phyloP scores from a whole-genome alignment of 2,888 invertebrate species.

The Tetropium fuscum region DNA sequence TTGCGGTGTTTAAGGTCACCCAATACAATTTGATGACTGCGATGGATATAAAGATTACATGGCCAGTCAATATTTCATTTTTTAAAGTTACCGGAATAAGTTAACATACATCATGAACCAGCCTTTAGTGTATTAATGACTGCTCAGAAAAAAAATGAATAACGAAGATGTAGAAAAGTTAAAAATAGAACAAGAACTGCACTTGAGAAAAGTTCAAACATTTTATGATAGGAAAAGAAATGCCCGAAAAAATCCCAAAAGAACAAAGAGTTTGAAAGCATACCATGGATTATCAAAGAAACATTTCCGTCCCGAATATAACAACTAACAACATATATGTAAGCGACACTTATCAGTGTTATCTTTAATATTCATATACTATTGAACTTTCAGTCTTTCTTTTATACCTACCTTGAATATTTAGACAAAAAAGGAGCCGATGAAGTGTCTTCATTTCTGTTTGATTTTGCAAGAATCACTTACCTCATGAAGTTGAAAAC shows the following conservation, averaged over 20 bases:
- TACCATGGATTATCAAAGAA: conserved; percentile 25
- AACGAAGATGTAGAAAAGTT: conserved; percentile 16
- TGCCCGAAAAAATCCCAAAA: conserved; percentile 15
- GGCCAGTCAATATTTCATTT: too few species aligned
- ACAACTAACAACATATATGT: background rate
- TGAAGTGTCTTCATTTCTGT: conserved; percentile 6
- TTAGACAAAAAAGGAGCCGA: conserved; percentile 15
- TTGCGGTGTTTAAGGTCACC: too few species aligned
- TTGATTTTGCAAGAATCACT: conserved; percentile 6
- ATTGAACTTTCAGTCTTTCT: conserved; percentile 23
- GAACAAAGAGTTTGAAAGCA: conserved; percentile 22
- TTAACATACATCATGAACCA: too few species aligned
- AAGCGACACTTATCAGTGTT: background rate
- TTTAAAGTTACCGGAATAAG: too few species aligned
- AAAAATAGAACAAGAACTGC: conserved; percentile 23
- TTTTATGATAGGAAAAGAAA: conserved; percentile 25
- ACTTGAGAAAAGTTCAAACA: conserved; percentile 24
- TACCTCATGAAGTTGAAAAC: background rate
- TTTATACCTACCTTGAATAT: conserved; percentile 20
- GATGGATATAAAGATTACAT: too few species aligned
- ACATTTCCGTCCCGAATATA: conserved; percentile 10
- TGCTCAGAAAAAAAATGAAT: background rate
- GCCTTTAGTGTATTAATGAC: background rate
- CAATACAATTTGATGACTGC: too few species aligned
- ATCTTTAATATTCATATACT: conserved; percentile 9